Evolutionary conservation across 2,113 vertebrate species (phyloP).

Genomic region (Lampris incognitus): DNA sequence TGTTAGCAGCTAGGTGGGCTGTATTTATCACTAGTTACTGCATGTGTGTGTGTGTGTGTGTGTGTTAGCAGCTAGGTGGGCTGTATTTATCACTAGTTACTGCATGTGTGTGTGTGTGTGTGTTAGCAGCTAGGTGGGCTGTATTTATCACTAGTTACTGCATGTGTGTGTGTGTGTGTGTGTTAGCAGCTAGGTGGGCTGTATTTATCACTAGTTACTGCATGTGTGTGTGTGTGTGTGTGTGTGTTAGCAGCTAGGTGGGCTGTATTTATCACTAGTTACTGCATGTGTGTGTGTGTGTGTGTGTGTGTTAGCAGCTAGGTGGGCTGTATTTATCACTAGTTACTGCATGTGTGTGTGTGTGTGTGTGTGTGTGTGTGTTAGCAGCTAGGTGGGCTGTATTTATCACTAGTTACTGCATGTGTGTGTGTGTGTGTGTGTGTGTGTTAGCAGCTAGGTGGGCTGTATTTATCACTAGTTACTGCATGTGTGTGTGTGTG

Average conservation of each 20-base stretch:
- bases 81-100: background rate
- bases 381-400: too few relatives aligned
- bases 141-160: too few relatives aligned
- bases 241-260: too few relatives aligned
- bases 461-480: background rate
- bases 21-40: slow-evolving; percentile 23
- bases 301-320: background rate
- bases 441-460: background rate
- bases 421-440: background rate
- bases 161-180: slow-evolving; percentile 7
- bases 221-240: background rate
- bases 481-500: background rate
- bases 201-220: slow-evolving; percentile 23
- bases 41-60: background rate
- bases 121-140: background rate
- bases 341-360: too few relatives aligned
- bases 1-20: background rate
- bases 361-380: too few relatives aligned
- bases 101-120: background rate
- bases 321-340: background rate
- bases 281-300: background rate
- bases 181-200: background rate
- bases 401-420: background rate
- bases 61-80: too few relatives aligned
- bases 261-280: background rate